These are phyloP conservation scores for Periophthalmus magnuspinnatus DNA, from an alignment of 2,797 vertebrate species.

Conservation along the genomic window DNA sequence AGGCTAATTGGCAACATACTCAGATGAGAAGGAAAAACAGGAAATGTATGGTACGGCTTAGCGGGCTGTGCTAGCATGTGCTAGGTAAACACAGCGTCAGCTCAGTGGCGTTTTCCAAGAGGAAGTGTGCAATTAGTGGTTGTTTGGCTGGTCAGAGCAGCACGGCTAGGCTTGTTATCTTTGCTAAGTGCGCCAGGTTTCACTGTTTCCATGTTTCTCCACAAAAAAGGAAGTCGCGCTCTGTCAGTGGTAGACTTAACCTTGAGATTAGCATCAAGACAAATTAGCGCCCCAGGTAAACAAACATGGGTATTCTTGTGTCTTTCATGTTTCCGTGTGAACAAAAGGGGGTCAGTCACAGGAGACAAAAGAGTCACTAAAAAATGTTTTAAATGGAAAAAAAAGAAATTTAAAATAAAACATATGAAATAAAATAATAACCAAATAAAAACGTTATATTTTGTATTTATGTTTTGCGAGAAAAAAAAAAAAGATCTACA, in stretches of 20 bases:
- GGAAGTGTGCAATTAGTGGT: conserved; percentile 64
- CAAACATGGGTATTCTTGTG: conserved; percentile 38
- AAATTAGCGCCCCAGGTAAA: conserved; percentile 45
- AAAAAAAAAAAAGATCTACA: neutral
- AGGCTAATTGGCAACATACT: conserved; percentile 60
- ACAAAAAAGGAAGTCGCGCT: conserved; percentile 15
- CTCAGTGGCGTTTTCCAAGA: conserved; percentile 36
- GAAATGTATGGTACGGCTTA: conserved; percentile 38
- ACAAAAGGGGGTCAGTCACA: conserved; percentile 5
- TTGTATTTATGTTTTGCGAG: no score
- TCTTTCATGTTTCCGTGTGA: conserved; percentile 40
- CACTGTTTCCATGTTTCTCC: conserved; percentile 26
- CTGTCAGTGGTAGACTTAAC: conserved; percentile 34
- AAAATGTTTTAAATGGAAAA: neutral
- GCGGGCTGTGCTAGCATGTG: conserved; percentile 18
- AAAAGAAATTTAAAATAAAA: neutral
- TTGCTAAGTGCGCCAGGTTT: conserved; percentile 46
- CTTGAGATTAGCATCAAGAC: conserved; percentile 40
- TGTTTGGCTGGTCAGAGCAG: conserved; percentile 34
- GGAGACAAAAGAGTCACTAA: neutral
- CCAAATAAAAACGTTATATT: no score
- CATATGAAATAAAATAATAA: neutral
- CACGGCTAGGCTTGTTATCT: conserved; percentile 53
- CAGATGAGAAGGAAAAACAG: conserved; percentile 49
- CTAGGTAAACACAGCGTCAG: conserved; percentile 23